phyloP scores from a whole-genome alignment of 1,140 invertebrate genomes.

The Dendroctonus ponderosae region DNA sequence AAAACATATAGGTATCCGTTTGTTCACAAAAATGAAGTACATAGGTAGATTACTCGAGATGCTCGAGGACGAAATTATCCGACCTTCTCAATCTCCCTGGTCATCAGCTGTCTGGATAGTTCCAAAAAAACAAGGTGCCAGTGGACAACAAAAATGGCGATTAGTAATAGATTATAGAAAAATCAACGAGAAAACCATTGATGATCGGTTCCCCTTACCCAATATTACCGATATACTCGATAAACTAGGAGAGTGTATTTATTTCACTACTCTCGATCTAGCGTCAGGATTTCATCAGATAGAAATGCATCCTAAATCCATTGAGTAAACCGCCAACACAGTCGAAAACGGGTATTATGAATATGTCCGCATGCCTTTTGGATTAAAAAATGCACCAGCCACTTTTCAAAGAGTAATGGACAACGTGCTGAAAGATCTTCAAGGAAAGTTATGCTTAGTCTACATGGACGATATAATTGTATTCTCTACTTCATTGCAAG shows the following conservation, averaged over 20 bases:
- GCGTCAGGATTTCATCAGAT: too few relatives aligned
- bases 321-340: slow-evolving; percentile 18
- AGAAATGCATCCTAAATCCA: slow-evolving; percentile 11
- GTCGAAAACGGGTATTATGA: slow-evolving; percentile 37
- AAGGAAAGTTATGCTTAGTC: slow-evolving; percentile 15
- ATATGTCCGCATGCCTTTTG: slow-evolving; percentile 50
- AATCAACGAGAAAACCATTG: slow-evolving; percentile 38
- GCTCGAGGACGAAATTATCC: slow-evolving; percentile 32
- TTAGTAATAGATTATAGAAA: slow-evolving; percentile 34
- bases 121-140: slow-evolving; percentile 23
- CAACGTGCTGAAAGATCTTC: slow-evolving; percentile 21
- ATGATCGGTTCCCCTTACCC: slow-evolving; percentile 27
- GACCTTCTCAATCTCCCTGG: slow-evolving; percentile 24
- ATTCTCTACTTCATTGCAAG: slow-evolving; percentile 7
- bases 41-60: slow-evolving; percentile 37
- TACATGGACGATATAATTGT: slow-evolving; percentile 33
- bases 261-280: slow-evolving; percentile 28
- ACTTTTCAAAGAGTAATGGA: slow-evolving; percentile 47
- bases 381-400: slow-evolving; percentile 46
- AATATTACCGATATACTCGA: slow-evolving; percentile 25
- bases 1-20: slow-evolving; percentile 30
- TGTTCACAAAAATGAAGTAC: slow-evolving; percentile 33
- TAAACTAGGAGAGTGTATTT: slow-evolving; percentile 15
- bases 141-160: slow-evolving; percentile 27
- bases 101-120: slow-evolving; percentile 27